Conservation (phyloP, 2,113 vertebrate species). For the Baryphthengus martii region DNA sequence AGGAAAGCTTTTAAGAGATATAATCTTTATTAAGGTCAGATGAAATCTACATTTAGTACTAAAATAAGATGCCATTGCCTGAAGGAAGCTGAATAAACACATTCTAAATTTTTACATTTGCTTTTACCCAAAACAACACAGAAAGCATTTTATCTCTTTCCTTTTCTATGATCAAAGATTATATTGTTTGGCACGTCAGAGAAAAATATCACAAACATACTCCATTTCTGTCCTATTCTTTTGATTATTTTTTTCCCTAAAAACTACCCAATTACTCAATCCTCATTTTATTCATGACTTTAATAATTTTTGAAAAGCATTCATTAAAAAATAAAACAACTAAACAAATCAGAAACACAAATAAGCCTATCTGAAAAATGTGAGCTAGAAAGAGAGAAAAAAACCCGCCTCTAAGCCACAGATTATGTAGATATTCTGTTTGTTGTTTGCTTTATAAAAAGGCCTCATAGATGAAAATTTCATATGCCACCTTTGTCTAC, state of each 20-base stretch:
- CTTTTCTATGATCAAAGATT: neutral
- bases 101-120: conserved; percentile 12
- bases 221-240: neutral
- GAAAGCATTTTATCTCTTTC: neutral
- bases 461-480: conserved; percentile 6
- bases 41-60: neutral
- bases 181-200: neutral
- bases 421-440: conserved; percentile 3
- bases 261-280: neutral
- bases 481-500: neutral
- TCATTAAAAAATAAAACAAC: conserved; percentile 18
- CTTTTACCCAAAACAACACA: neutral
- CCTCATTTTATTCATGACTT: neutral
- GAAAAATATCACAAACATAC: neutral
- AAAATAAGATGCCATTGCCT: neutral
- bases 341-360: conserved; percentile 7
- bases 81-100: neutral
- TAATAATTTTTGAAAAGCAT: conserved; percentile 3
- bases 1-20: conserved; percentile 77
- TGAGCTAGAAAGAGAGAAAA: neutral
- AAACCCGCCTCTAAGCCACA: neutral
- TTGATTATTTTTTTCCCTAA: neutral
- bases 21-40: conserved; percentile 73
- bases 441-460: conserved; percentile 14
- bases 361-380: neutral